Conservation (phyloP, 2,113 vertebrate species). For the Neogobius melanostomus region DNA sequence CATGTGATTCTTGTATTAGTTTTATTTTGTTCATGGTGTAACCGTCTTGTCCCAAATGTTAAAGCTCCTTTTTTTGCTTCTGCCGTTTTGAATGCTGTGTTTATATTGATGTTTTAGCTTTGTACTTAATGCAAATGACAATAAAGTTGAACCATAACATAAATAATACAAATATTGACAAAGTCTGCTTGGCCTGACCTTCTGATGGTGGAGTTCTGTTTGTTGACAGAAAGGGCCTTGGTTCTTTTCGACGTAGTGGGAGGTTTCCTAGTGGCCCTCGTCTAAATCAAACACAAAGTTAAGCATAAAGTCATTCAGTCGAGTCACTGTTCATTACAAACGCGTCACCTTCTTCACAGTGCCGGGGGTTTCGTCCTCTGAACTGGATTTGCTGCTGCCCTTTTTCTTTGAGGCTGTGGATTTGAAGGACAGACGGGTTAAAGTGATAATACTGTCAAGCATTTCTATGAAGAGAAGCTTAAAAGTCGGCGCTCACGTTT, state of each 20-base stretch:
- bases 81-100: too few species aligned
- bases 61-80: too few species aligned
- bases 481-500: constrained; percentile 52
- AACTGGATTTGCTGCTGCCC: constrained; percentile 27
- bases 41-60: too few species aligned
- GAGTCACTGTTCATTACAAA: too few species aligned
- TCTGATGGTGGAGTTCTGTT: constrained; percentile 59
- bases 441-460: not conserved
- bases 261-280: constrained; percentile 62
- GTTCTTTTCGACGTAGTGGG: constrained; percentile 68
- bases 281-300: constrained; percentile 41
- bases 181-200: constrained; percentile 56
- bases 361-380: constrained; percentile 57
- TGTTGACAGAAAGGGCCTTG: constrained; percentile 62
- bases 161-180: too few species aligned
- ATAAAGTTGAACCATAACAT: too few species aligned
- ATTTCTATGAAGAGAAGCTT: not conserved
- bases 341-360: constrained; percentile 61
- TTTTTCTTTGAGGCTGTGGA: constrained; percentile 58
- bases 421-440: not conserved
- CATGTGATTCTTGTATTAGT: too few species aligned
- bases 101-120: too few species aligned
- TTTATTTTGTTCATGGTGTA: too few species aligned
- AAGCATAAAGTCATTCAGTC: not conserved
- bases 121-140: too few species aligned